These are phyloP conservation scores for Blastobasis adustella DNA, from an alignment of 2,888 invertebrate species.

Conservation along the genomic window DNA sequence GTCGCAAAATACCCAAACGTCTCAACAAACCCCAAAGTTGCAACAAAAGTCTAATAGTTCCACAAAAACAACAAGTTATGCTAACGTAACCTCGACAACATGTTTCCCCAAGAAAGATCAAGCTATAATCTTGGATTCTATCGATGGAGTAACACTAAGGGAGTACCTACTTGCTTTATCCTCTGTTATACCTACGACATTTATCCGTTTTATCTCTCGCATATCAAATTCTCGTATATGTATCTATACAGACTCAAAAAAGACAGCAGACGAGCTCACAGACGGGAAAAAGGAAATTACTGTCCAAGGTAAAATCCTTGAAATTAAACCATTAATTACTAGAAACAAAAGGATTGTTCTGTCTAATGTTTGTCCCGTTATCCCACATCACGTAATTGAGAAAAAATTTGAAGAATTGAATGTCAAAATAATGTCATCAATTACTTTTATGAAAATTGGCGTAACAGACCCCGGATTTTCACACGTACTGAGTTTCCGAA, in stretches of 20 bases:
- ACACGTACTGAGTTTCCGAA: conserved; percentile 12
- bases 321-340: conserved; percentile 13
- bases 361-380: conserved; percentile 14
- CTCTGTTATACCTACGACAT: conserved; percentile 1
- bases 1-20: too few species aligned
- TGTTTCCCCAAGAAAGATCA: conserved; percentile 15
- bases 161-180: conserved; percentile 10
- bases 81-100: conserved; percentile 7
- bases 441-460: conserved; percentile 7
- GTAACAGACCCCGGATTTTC: conserved; percentile 7
- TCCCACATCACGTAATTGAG: conserved; percentile 8
- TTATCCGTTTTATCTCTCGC: conserved; percentile 11
- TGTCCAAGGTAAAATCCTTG: conserved; percentile 6
- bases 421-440: conserved; percentile 5
- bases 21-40: neutral
- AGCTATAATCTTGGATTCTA: conserved; percentile 13
- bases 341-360: conserved; percentile 16
- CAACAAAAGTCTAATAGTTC: neutral
- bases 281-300: conserved; percentile 5
- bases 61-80: conserved; percentile 4
- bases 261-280: conserved; percentile 9
- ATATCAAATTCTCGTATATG: conserved; percentile 13
- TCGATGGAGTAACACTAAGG: conserved; percentile 11
- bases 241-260: conserved; percentile 9
- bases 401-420: conserved; percentile 3